Evolutionary conservation across 2,888 invertebrate genomes (phyloP).

Genomic region (Orthosia gracilis): DNA sequence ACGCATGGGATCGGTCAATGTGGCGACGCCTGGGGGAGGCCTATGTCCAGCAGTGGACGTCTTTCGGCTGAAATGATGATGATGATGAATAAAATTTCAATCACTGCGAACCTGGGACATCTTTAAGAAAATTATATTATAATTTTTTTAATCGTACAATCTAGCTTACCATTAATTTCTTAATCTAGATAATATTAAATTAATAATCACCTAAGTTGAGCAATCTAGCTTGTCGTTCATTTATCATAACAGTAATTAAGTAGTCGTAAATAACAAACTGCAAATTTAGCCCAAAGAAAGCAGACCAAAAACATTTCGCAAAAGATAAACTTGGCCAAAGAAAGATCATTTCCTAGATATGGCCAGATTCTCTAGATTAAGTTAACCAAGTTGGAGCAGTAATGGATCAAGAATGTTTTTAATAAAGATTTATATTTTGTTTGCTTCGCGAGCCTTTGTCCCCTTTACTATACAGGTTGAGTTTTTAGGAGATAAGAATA

Average conservation of each 20-base stretch:
- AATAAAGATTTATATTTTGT: constrained; percentile 51
- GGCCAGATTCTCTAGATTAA: constrained; percentile 18
- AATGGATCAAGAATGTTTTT: constrained; percentile 43
- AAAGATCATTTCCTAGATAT: constrained; percentile 13
- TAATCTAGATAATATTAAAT: neutral
- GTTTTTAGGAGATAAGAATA: neutral
- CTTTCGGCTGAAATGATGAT: too few relatives aligned
- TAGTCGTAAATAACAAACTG: neutral
- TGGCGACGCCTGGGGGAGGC: too few relatives aligned
- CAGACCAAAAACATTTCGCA: neutral
- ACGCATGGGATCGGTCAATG: too few relatives aligned
- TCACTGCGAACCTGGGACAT: neutral
- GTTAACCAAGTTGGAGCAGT: constrained; percentile 15
- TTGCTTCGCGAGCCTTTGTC: constrained; percentile 27
- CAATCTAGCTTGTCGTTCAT: neutral
- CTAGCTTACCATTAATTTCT: neutral
- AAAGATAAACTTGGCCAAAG: neutral
- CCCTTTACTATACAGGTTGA: constrained; percentile 5
- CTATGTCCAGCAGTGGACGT: too few relatives aligned
- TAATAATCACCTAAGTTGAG: neutral
- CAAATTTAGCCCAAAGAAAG: neutral
- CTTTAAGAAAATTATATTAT: too few relatives aligned
- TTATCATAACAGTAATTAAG: neutral
- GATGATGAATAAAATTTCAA: neutral
- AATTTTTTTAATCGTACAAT: too few relatives aligned